phyloP scores from a whole-genome alignment of 2,888 invertebrate species.

The Druceiella hillmani region DNA sequence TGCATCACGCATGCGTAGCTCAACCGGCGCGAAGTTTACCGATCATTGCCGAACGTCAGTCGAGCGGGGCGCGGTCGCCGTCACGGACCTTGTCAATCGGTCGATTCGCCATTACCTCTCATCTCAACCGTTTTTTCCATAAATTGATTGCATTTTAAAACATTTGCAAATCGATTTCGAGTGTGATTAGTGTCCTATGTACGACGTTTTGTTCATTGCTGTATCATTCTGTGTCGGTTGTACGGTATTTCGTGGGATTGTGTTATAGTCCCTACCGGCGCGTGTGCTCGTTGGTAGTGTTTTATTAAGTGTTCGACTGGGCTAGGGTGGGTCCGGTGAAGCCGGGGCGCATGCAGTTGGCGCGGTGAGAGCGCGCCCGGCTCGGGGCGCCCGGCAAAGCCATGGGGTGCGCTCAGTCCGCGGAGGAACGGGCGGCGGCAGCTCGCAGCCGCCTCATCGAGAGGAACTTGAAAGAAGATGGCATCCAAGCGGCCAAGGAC shows the following conservation, averaged over 20 bases:
- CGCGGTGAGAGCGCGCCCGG: conserved; percentile 58
- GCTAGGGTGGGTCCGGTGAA: conserved; percentile 45
- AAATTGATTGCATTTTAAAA: no score
- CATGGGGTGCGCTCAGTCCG: conserved; percentile 99
- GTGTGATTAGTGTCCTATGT: neutral
- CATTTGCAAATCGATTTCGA: neutral
- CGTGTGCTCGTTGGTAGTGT: conserved; percentile 3
- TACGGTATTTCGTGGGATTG: neutral
- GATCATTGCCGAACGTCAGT: conserved; percentile 50
- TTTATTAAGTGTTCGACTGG: conserved; percentile 22
- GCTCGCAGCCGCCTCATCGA: conserved; percentile 98
- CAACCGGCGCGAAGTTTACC: conserved; percentile 45
- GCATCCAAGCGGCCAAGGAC: conserved; percentile 97
- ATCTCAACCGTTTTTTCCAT: conserved; percentile 50
- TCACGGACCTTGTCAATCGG: conserved; percentile 56
- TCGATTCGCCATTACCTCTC: conserved; percentile 57
- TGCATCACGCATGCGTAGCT: conserved; percentile 48
- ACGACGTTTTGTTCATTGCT: conserved; percentile 17
- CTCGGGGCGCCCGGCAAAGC: conserved; percentile 51
- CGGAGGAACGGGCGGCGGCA: conserved; percentile 97
- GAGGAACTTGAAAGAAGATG: conserved; percentile 97
- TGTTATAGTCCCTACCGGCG: no score
- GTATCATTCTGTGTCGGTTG: no score
- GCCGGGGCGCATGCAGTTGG: conserved; percentile 51
- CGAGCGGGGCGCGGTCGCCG: conserved; percentile 57